Percentiles rank a stretch among this genome's conserved stretches.
Conservation (phyloP, 2,888 invertebrate species). For the Azorinus chamasolen region DNA sequence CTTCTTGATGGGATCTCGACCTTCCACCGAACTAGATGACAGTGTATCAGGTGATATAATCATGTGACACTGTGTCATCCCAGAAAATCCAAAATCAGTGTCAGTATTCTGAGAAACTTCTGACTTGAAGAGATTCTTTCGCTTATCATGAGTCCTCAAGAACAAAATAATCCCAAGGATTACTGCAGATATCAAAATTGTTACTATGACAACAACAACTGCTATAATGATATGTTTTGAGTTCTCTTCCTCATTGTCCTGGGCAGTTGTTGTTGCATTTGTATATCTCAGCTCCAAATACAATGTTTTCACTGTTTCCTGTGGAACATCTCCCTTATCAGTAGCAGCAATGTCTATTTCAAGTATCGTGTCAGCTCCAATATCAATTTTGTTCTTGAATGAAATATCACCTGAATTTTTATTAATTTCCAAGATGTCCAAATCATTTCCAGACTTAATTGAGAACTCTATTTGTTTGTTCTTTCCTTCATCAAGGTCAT, state of each 20-base stretch:
- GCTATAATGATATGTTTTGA: slow-evolving; percentile 58
- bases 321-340: slow-evolving; percentile 59
- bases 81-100: slow-evolving; percentile 57
- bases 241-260: slow-evolving; percentile 11
- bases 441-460: slow-evolving; percentile 66
- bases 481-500: slow-evolving; percentile 67
- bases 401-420: slow-evolving; percentile 35
- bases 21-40: slow-evolving; percentile 45
- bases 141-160: slow-evolving; percentile 50
- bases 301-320: slow-evolving; percentile 43
- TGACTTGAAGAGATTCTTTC: slow-evolving; percentile 37
- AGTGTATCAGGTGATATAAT: slow-evolving; percentile 52
- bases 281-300: slow-evolving; percentile 55
- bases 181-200: slow-evolving; percentile 55
- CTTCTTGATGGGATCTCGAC: slow-evolving; percentile 52
- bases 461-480: slow-evolving; percentile 64
- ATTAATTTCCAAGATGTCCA: slow-evolving; percentile 60
- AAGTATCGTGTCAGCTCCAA: slow-evolving; percentile 58
- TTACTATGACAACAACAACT: slow-evolving; percentile 56
- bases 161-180: slow-evolving; percentile 59
- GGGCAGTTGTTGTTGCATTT: slow-evolving; percentile 43
- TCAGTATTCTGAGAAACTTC: slow-evolving; percentile 19
- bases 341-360: slow-evolving; percentile 61
- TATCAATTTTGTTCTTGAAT: slow-evolving; percentile 48
- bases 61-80: slow-evolving; percentile 41